These are phyloP conservation scores for Ameiurus melas DNA, from an alignment of 2,113 vertebrate species.

Conservation along the genomic window DNA sequence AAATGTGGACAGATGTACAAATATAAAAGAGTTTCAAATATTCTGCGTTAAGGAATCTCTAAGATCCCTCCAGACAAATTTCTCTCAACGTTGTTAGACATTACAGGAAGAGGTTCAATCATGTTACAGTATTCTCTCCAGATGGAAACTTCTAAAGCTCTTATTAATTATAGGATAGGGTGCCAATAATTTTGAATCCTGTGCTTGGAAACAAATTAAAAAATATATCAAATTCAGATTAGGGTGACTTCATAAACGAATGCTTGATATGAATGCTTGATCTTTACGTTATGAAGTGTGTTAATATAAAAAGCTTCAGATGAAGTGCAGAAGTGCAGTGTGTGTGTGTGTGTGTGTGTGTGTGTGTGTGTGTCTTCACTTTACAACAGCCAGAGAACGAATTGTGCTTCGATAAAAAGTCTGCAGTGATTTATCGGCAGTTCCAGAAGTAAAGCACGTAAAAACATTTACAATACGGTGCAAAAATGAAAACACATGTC, in stretches of 20 bases:
- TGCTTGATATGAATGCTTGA: no score
- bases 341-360: background rate
- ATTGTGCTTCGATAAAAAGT: background rate
- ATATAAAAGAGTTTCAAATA: background rate
- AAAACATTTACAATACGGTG: slow-evolving; percentile 22
- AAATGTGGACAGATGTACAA: background rate
- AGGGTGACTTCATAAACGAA: background rate
- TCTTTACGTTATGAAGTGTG: no score
- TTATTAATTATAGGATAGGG: background rate
- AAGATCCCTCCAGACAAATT: background rate
- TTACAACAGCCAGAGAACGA: slow-evolving; percentile 7
- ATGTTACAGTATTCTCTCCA: background rate
- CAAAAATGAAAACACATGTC: slow-evolving; percentile 29
- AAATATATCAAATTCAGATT: background rate
- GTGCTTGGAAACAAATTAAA: background rate
- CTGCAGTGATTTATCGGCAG: slow-evolving; percentile 11
- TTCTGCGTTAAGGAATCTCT: background rate
- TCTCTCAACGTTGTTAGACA: background rate
- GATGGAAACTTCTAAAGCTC: background rate
- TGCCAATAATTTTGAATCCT: background rate
- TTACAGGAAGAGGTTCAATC: background rate
- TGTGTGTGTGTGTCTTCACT: background rate
- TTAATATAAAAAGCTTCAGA: no score
- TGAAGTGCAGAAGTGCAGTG: background rate
- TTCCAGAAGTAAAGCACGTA: slow-evolving; percentile 8